These are phyloP conservation scores for Muricea muricata DNA, from an alignment of 92 coral and sea anemone genomes.

Conservation along the genomic window DNA sequence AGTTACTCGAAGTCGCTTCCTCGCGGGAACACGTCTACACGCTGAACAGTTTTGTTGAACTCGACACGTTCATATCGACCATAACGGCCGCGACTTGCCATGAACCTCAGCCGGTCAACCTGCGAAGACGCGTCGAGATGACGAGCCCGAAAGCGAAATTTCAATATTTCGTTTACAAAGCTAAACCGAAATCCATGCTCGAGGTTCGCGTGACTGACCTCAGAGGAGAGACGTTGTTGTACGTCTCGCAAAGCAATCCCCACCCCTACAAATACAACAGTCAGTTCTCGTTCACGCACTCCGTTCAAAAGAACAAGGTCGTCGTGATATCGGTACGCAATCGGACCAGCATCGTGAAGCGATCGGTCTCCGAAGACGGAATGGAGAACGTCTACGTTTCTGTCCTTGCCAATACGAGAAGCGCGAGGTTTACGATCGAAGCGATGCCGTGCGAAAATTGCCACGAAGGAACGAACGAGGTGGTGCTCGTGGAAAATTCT, in stretches of 20 bases:
- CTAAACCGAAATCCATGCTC: constrained; percentile 29
- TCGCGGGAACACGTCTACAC: constrained; percentile 34
- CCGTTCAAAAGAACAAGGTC: constrained; percentile 45
- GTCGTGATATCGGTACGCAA: constrained; percentile 18
- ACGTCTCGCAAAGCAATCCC: constrained; percentile 44
- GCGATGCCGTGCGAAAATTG: neutral
- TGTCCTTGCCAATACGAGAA: neutral
- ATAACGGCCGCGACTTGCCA: constrained; percentile 48
- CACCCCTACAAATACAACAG: constrained; percentile 56
- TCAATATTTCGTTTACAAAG: constrained; percentile 47
- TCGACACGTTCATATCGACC: constrained; percentile 36
- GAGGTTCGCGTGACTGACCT: constrained; percentile 34
- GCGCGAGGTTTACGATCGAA: neutral
- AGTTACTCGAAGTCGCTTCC: constrained; percentile 37
- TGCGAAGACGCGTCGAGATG: constrained; percentile 8
- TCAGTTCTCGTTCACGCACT: constrained; percentile 30
- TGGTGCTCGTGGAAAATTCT: neutral
- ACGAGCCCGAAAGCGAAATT: constrained; percentile 5
- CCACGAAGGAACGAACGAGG: neutral
- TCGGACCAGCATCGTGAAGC: neutral
- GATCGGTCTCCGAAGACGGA: constrained; percentile 10
- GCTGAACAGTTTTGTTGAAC: constrained; percentile 16
- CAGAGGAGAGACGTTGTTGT: constrained; percentile 36
- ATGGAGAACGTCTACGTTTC: neutral
- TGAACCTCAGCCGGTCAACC: constrained; percentile 41